phyloP scores from a whole-genome alignment of 2,888 invertebrate genomes.

The Lepidonotus clava region DNA sequence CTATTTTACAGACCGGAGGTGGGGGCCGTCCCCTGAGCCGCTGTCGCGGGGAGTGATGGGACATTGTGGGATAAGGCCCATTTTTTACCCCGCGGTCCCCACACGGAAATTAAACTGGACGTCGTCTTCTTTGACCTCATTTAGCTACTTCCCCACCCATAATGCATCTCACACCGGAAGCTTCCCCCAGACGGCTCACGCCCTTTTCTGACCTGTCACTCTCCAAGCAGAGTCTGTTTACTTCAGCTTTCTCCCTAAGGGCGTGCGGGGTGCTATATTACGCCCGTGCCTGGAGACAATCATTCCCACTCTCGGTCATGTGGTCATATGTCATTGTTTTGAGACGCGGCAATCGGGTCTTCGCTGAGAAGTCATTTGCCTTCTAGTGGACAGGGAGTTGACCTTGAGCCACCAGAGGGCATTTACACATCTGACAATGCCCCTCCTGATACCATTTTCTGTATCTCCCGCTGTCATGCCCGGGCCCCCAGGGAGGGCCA shows the following conservation, averaged over 20 bases:
- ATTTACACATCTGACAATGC: constrained; percentile 30
- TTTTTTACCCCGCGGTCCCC: neutral
- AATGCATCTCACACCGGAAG: constrained; percentile 9
- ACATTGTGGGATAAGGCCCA: constrained; percentile 18
- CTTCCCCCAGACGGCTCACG: neutral
- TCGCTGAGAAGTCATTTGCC: constrained; percentile 5
- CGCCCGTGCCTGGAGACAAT: neutral
- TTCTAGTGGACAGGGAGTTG: neutral
- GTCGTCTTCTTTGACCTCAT: constrained; percentile 1
- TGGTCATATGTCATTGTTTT: neutral
- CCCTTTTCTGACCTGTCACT: neutral
- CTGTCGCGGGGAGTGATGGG: neutral
- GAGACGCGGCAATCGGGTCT: neutral
- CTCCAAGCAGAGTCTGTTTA: neutral
- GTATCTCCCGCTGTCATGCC: constrained; percentile 25
- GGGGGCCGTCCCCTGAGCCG: neutral
- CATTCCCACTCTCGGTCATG: neutral
- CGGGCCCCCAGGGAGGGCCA: neutral
- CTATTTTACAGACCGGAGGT: neutral
- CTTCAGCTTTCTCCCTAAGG: neutral
- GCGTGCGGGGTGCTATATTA: neutral
- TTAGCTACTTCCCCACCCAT: constrained; percentile 9
- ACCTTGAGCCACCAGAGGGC: neutral
- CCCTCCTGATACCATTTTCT: constrained; percentile 32
- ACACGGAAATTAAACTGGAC: constrained; percentile 27